Base-by-base conservation (phyloP, 2,888 invertebrate genomes). In the Mycogona germanica region DNA sequence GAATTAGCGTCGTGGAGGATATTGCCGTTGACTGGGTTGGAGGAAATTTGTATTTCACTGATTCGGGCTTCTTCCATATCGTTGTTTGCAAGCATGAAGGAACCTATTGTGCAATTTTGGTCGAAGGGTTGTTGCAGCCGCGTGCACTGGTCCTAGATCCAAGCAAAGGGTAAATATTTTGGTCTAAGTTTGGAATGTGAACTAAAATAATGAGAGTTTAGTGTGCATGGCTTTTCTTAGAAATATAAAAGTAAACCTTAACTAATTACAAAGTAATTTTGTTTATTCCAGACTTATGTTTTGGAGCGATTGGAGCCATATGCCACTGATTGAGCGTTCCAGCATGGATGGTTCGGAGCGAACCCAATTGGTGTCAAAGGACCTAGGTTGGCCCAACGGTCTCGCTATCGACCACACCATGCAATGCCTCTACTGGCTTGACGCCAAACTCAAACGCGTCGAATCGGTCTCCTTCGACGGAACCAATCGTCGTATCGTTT, bases 271-370 rank as follows among this genome's bases (percentile, higher is more conserved):
- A n/a, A n/a, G n/a, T n/a, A n/a, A n/a, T n/a, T n/a, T 35, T 57
- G 21, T 46, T 21, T 52, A 51, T 64, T 69, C 48, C 64, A 87
- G 87, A 2, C 72, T 76, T 62, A 83, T 96, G 80, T 95, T 81
- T 70, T 96, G 93, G 92, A 81, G 87, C 0, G 92, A 95, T 68
- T 91, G 87, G 85, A 86, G 86, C 3, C 63, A 69, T 0, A 73
- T 71, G 9, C 78, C 84, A 0, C 76, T 82, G 64, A 89, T 96
- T 61, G 84, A 82, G 61, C 72, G 76, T 7, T 79, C 89, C 6
- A 77, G 78, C 6, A 91, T 96, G 93, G 88, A 96, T 69, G 96
- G 95, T 2, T 72, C 76, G 1, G 63, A 77, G 1, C 71, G 78
- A 0, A 66, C 67, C 3, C 65, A 75, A 0, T 73, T 95, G 51